These are phyloP conservation scores for Vollenhovia emeryi DNA, from an alignment of 1,140 invertebrate species.

Conservation along the genomic window DNA sequence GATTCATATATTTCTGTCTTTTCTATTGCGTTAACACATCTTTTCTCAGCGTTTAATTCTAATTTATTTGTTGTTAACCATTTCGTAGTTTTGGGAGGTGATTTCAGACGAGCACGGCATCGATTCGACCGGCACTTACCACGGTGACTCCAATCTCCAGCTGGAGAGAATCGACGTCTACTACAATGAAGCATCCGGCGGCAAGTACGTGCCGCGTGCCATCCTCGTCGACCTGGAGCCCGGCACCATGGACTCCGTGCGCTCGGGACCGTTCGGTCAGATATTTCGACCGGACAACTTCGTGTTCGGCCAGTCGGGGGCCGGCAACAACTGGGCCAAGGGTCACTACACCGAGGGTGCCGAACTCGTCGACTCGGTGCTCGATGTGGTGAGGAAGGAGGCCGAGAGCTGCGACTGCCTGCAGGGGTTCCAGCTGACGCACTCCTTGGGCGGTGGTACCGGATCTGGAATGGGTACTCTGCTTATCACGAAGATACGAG, in stretches of 20 bases:
- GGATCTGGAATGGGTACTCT: slow-evolving; percentile 93
- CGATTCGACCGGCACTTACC: slow-evolving; percentile 93
- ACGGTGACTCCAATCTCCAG: slow-evolving; percentile 94
- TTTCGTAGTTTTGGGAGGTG: slow-evolving; percentile 93
- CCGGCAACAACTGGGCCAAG: slow-evolving; percentile 93
- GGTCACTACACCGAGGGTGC: slow-evolving; percentile 98
- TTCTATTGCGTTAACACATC: background rate
- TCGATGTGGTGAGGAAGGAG: slow-evolving; percentile 95
- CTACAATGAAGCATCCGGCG: slow-evolving; percentile 94
- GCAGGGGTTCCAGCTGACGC: slow-evolving; percentile 94
- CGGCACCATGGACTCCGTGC: slow-evolving; percentile 95
- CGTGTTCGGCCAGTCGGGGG: slow-evolving; percentile 93
- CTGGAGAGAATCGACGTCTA: slow-evolving; percentile 96
- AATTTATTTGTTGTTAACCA: slow-evolving; percentile 32
- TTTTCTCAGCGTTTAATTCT: background rate
- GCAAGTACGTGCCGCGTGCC: slow-evolving; percentile 95
- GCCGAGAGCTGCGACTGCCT: slow-evolving; percentile 96
- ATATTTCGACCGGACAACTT: slow-evolving; percentile 95
- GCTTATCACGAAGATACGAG: slow-evolving; percentile 91
- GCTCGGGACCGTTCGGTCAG: slow-evolving; percentile 94
- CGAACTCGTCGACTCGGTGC: slow-evolving; percentile 93
- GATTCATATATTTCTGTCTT: background rate
- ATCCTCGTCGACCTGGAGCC: slow-evolving; percentile 95
- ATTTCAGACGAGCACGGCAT: slow-evolving; percentile 97
- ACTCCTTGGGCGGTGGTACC: slow-evolving; percentile 92